These are phyloP conservation scores for Dendroctonus valens DNA, from an alignment of 1,140 invertebrate species.

Conservation along the genomic window DNA sequence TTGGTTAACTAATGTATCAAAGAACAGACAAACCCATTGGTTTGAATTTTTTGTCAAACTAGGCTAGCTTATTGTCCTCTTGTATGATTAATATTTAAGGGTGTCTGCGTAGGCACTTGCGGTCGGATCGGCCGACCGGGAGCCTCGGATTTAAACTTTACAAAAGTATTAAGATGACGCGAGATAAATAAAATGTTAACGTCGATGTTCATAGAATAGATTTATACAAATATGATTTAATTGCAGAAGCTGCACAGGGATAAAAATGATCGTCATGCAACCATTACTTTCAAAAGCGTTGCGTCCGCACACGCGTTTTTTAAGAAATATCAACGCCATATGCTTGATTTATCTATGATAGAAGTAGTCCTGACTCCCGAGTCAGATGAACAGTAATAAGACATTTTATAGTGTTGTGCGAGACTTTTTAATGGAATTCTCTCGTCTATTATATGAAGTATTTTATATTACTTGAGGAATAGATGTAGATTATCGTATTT, in stretches of 20 bases:
- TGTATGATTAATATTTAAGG: too few relatives aligned
- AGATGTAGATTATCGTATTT: too few relatives aligned
- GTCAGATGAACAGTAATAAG: slow-evolving; percentile 6
- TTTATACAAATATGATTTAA: slow-evolving; percentile 26
- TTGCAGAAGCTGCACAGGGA: slow-evolving; percentile 49
- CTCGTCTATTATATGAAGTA: not conserved
- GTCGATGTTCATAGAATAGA: not conserved
- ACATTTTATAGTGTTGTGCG: not conserved
- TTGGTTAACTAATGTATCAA: too few relatives aligned
- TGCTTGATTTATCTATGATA: slow-evolving; percentile 59
- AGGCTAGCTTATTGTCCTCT: too few relatives aligned
- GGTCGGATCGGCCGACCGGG: too few relatives aligned
- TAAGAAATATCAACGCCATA: slow-evolving; percentile 60
- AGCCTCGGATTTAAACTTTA: too few relatives aligned
- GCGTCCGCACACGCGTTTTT: slow-evolving; percentile 58
- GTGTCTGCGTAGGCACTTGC: too few relatives aligned
- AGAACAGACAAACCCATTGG: too few relatives aligned
- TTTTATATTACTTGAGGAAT: not conserved
- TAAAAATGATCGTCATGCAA: slow-evolving; percentile 54
- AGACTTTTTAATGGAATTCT: too few relatives aligned
- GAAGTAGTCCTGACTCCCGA: slow-evolving; percentile 46
- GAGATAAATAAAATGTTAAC: slow-evolving; percentile 26
- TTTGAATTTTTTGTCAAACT: too few relatives aligned
- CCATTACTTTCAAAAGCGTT: slow-evolving; percentile 57
- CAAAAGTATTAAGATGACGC: not conserved